These are phyloP conservation scores for Heptranchias perlo DNA, from an alignment of 2,113 vertebrate species.

Conservation along the genomic window DNA sequence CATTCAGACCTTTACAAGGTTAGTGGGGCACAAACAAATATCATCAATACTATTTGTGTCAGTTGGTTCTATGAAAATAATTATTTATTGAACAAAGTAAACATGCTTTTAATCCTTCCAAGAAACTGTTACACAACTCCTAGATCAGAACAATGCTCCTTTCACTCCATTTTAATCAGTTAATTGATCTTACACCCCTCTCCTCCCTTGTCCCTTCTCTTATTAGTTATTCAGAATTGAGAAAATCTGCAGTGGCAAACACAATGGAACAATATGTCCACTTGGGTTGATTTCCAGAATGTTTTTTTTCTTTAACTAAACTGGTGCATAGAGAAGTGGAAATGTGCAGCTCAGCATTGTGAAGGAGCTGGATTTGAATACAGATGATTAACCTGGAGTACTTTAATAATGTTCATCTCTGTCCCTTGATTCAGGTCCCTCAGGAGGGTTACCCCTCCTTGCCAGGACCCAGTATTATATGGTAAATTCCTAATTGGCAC, in stretches of 20 bases:
- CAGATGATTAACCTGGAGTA: neutral
- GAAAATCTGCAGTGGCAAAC: neutral
- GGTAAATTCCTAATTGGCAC: neutral
- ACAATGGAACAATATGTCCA: neutral
- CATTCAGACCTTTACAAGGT: neutral
- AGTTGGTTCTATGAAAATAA: neutral
- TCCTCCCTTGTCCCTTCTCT: neutral
- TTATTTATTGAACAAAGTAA: slow-evolving; percentile 27
- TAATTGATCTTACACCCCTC: slow-evolving; percentile 17
- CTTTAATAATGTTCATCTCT: neutral
- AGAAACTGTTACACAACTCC: too few species aligned
- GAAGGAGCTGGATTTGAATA: neutral
- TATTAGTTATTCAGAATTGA: neutral
- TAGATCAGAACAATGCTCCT: slow-evolving; percentile 22
- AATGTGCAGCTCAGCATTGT: neutral
- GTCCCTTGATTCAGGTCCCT: neutral
- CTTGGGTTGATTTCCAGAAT: neutral
- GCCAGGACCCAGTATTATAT: neutral
- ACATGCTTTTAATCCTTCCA: neutral
- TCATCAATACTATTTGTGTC: neutral
- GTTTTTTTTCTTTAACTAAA: neutral
- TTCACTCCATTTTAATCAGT: slow-evolving; percentile 34
- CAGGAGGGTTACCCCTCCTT: neutral
- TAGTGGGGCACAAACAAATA: neutral
- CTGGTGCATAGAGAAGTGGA: neutral